These are phyloP conservation scores for Elegia similella DNA, from an alignment of 2,888 invertebrate species.

Conservation along the genomic window DNA sequence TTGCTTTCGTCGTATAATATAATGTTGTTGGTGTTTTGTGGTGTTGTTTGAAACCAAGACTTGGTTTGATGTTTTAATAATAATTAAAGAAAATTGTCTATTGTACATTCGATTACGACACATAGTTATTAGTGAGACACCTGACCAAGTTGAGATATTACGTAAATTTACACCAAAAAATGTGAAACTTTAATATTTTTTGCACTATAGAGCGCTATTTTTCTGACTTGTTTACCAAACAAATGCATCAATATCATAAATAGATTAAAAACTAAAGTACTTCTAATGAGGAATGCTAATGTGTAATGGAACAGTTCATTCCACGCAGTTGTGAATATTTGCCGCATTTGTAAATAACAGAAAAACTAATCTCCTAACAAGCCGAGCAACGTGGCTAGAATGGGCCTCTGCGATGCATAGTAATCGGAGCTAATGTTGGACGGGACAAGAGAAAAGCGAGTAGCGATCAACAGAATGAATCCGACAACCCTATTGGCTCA, in stretches of 20 bases:
- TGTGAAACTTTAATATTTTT: too few relatives aligned
- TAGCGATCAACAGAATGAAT: constrained; percentile 17
- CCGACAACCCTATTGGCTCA: too few relatives aligned
- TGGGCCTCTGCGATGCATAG: constrained; percentile 39
- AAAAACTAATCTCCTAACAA: constrained; percentile 33
- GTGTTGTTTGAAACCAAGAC: too few relatives aligned
- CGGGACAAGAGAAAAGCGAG: constrained; percentile 27
- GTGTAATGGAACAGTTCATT: constrained; percentile 14
- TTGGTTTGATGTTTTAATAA: too few relatives aligned
- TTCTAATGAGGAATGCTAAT: constrained; percentile 3
- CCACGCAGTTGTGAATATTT: constrained; percentile 14
- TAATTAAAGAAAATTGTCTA: too few relatives aligned
- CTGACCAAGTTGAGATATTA: too few relatives aligned
- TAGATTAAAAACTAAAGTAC: constrained; percentile 3
- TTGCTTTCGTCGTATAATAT: too few relatives aligned
- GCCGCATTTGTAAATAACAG: constrained; percentile 12
- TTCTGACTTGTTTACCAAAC: not conserved
- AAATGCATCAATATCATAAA: not conserved
- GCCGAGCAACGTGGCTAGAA: constrained; percentile 37
- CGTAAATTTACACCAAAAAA: too few relatives aligned
- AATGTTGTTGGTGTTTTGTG: too few relatives aligned
- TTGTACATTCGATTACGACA: too few relatives aligned
- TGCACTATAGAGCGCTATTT: not conserved
- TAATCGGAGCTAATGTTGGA: constrained; percentile 35
- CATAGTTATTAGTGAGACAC: too few relatives aligned